Evolutionary conservation across 2,888 invertebrate species (phyloP).

Genomic region (Lasioglossum leucozonium): DNA sequence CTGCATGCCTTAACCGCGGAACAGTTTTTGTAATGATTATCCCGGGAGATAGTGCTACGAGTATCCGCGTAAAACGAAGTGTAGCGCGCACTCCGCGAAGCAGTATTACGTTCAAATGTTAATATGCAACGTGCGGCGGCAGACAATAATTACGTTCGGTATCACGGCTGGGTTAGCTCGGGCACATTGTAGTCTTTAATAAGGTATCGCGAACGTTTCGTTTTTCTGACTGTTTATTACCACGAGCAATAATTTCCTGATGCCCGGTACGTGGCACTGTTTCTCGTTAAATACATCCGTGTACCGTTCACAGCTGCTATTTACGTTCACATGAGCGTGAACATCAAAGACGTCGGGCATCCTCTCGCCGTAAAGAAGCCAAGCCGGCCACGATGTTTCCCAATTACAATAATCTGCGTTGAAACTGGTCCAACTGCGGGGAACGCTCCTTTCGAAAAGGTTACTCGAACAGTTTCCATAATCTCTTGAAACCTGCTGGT

Average conservation of each 20-base stretch:
- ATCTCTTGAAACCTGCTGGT: neutral
- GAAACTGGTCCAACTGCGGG: neutral
- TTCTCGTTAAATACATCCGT: constrained; percentile 55
- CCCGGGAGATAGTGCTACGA: constrained; percentile 19
- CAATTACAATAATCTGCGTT: constrained; percentile 18
- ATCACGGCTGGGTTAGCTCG: constrained; percentile 41
- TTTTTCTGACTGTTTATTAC: constrained; percentile 64
- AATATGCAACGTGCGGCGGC: constrained; percentile 33
- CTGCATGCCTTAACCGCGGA: neutral
- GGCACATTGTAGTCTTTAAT: constrained; percentile 53
- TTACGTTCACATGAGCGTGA: constrained; percentile 19
- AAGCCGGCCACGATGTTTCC: constrained; percentile 14
- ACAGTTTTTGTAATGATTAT: constrained; percentile 28
- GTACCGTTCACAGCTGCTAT: constrained; percentile 14
- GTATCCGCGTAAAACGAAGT: constrained; percentile 10
- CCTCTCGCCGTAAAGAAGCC: constrained; percentile 10
- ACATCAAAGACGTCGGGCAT: constrained; percentile 36
- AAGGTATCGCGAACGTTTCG: constrained; percentile 43
- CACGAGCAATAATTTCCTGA: constrained; percentile 51
- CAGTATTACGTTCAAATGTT: constrained; percentile 42
- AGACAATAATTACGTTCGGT: constrained; percentile 56
- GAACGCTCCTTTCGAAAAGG: neutral
- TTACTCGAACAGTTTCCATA: neutral
- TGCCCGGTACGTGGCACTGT: constrained; percentile 41
- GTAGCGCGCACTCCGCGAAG: neutral